phyloP scores from a whole-genome alignment of 2,113 vertebrate genomes.

The chimpanzee (Pan troglodytes) region NHGRI_mPanTro3-v2.1_pri NC_072411.2:49668001-49668500 shows the following conservation, averaged over 20 bases:
- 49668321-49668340: conserved; percentile 61
- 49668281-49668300: conserved; percentile 13
- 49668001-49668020: conserved; percentile 52
- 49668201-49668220: not conserved
- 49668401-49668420: not conserved
- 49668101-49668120: not conserved
- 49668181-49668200: not conserved
- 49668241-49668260: conserved; percentile 55
- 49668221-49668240: conserved; percentile 22
- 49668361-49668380: conserved; percentile 27
- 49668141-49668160: not conserved
- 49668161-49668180: not conserved
- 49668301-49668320: not conserved
- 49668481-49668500: not conserved
- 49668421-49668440: conserved; percentile 10
- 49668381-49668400: not conserved
- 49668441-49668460: not conserved
- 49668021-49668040: not conserved
- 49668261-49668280: conserved; percentile 62
- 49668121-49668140: not conserved
- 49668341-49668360: conserved; percentile 60
- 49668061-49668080: not conserved
- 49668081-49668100: not conserved
- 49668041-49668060: not conserved
- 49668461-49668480: not conserved